Evolutionary conservation across 1,140 invertebrate genomes (phyloP), one percentile per base, ranked within the genome.

Genomic region (Cherax quadricarinatus): DNA sequence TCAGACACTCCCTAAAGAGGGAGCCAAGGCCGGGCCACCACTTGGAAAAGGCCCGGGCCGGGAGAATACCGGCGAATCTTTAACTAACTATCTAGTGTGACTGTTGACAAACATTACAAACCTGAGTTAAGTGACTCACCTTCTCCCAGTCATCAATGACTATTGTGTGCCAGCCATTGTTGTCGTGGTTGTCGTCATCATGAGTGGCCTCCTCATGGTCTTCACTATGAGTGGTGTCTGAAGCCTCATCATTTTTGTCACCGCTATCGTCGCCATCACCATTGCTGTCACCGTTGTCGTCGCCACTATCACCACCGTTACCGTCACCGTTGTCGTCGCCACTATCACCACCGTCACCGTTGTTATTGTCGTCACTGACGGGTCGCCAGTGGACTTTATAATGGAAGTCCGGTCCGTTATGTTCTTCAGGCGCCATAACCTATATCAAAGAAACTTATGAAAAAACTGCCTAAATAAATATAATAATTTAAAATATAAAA

Each of bases 381-480:
- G 84, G 18, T 3, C 73, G 48, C 90, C 90, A 91, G 48, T 82
- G 41, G 57, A 91, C 83, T 53, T 91, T 87, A 60, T 91, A 91
- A 60, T 91, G 90, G 57, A 91, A 91, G 73, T 91, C 90, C 48
- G 90, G 84, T 5, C 90, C 90, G 24, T 91, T 91, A 78, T 91
- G 90, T 51, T 91, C 84, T 24, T 91, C 90, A 14, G 73, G 90
- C 6, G 70, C 21, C 84, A 91, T 91, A 0, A 21, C 21, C 62
- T 66, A 66, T 66, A 66, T 6, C 14, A 57, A 14, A 57, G 53
- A 57, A 4, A 7, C 30, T 41, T 41, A 41, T 57, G 14, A 57
- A 57, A 57, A 57, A 10, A 57, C 4, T 5, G 6, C 53, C 9
- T 14, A 57, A 57, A 57, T 10, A 57, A 7, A 57, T 57, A 10